phyloP scores from a whole-genome alignment of 2,888 invertebrate genomes.

The Melanargia galathea region DNA sequence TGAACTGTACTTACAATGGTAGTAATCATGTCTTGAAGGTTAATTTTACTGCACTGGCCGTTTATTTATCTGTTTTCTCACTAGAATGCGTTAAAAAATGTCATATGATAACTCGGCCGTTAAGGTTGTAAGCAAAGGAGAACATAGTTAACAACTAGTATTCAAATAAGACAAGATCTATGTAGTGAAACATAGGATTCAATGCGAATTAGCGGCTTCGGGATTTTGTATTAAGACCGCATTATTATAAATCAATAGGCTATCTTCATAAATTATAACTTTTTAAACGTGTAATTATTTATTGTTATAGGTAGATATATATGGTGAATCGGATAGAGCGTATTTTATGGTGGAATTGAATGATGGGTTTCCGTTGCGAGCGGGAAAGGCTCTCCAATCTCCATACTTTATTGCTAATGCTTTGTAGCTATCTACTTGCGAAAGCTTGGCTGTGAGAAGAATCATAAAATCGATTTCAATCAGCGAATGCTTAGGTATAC shows the following conservation, averaged over 20 bases:
- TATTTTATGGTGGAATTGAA: slow-evolving; percentile 35
- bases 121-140: too few relatives aligned
- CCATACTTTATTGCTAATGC: slow-evolving; percentile 39
- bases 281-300: slow-evolving; percentile 19
- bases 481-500: background rate
- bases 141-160: too few relatives aligned
- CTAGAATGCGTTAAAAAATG: too few relatives aligned
- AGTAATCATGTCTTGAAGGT: too few relatives aligned
- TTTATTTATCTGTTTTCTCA: too few relatives aligned
- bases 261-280: slow-evolving; percentile 3
- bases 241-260: slow-evolving; percentile 4
- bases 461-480: slow-evolving; percentile 27
- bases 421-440: too few relatives aligned
- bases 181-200: too few relatives aligned
- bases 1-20: too few relatives aligned
- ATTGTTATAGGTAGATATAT: slow-evolving; percentile 25
- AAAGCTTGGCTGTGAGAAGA: slow-evolving; percentile 31
- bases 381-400: slow-evolving; percentile 33
- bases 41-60: too few relatives aligned
- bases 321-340: slow-evolving; percentile 42
- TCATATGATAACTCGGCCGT: too few relatives aligned
- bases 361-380: slow-evolving; percentile 36
- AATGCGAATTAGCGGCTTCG: too few relatives aligned
- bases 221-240: background rate
- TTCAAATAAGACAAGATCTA: too few relatives aligned